phyloP scores from a whole-genome alignment of 2,113 vertebrate species.

The Riparia riparia region DNA sequence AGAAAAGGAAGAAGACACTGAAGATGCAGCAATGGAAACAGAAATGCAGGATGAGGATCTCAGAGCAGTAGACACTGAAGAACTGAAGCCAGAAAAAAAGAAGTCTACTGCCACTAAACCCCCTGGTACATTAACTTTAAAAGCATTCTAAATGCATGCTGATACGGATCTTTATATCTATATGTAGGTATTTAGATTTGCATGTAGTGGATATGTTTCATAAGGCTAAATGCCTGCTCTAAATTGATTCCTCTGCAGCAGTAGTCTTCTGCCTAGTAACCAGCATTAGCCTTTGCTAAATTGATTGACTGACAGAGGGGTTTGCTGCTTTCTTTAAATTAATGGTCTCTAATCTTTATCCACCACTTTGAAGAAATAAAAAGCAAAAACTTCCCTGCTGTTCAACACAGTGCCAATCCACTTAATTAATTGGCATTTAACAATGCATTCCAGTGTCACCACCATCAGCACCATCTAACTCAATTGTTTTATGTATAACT shows the following conservation, averaged over 20 bases:
- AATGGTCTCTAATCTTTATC: not conserved
- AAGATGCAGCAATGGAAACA: conserved; percentile 81
- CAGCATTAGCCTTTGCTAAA: not conserved
- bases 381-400: not conserved
- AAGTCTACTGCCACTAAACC: conserved; percentile 58
- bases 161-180: not conserved
- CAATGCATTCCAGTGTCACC: not conserved
- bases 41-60: conserved; percentile 82
- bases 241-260: not conserved
- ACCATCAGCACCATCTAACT: not conserved
- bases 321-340: not conserved
- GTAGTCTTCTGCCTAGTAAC: not conserved
- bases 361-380: not conserved
- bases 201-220: not conserved
- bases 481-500: not conserved
- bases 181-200: not conserved
- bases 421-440: not conserved
- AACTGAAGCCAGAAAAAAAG: conserved; percentile 87
- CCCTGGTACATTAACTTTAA: conserved; percentile 57
- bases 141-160: not conserved
- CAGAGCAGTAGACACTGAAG: conserved; percentile 74
- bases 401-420: not conserved
- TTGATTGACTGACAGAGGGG: not conserved
- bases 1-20: conserved; percentile 71
- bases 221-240: not conserved